These are phyloP conservation scores for Melanotus villosus DNA, from an alignment of 2,888 invertebrate species.

Conservation along the genomic window DNA sequence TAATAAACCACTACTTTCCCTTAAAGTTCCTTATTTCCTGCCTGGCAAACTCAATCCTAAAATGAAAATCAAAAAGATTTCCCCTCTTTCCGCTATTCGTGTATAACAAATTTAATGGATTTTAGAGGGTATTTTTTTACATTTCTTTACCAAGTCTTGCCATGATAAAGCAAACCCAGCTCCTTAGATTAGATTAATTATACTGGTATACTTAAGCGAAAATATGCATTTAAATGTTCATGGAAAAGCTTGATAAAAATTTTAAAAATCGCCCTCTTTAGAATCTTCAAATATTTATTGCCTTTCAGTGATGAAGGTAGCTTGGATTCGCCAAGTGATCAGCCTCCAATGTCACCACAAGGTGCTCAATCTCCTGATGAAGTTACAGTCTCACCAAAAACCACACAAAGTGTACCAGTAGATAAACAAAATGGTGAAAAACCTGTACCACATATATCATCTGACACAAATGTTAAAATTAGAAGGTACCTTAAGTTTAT, in stretches of 20 bases:
- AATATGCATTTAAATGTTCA: no score
- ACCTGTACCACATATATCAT: conserved; percentile 55
- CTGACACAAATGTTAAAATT: conserved; percentile 62
- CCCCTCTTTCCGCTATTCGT: no score
- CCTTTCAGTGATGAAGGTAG: conserved; percentile 65
- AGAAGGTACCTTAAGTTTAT: conserved; percentile 65
- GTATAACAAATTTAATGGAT: no score
- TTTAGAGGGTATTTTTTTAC: no score
- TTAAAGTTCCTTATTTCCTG: neutral
- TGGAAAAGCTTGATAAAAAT: no score
- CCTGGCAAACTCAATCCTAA: no score
- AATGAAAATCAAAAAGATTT: no score
- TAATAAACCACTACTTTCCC: neutral
- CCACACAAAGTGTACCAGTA: conserved; percentile 48
- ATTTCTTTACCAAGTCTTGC: no score
- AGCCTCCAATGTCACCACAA: conserved; percentile 64
- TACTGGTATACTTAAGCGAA: no score
- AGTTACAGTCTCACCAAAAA: conserved; percentile 48
- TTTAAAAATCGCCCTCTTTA: no score
- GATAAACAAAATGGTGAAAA: conserved; percentile 59
- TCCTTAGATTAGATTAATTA: no score
- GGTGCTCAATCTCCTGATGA: conserved; percentile 61
- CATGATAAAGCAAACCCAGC: no score
- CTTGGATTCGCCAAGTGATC: conserved; percentile 67
- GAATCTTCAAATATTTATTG: neutral